Evolutionary conservation across 2,888 invertebrate species (phyloP).

Genomic region (Phyto melanocephala): DNA sequence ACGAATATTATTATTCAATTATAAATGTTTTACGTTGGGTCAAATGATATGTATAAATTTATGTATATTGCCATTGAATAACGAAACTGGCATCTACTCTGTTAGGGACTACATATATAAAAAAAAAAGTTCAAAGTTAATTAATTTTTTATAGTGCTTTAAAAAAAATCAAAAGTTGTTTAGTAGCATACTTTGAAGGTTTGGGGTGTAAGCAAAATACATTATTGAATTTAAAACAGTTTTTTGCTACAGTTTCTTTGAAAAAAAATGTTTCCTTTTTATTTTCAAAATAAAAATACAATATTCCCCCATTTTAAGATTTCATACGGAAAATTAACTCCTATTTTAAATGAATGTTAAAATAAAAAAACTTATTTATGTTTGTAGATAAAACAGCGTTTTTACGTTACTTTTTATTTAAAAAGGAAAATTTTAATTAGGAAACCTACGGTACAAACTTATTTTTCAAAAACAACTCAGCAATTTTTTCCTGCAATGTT

Average conservation of each 20-base stretch:
- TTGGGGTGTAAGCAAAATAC: background rate
- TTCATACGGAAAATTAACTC: background rate
- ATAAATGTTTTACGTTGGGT: slow-evolving; percentile 56
- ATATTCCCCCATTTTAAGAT: background rate
- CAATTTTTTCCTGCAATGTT: background rate
- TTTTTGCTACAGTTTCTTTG: no score
- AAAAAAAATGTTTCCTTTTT: background rate
- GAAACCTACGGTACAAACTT: background rate
- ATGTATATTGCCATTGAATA: slow-evolving; percentile 25
- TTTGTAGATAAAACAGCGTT: no score
- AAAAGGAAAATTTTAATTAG: background rate
- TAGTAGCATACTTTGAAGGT: slow-evolving; percentile 4
- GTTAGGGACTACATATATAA: no score
- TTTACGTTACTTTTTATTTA: no score
- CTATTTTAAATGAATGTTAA: background rate
- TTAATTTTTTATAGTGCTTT: no score
- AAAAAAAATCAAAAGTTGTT: background rate
- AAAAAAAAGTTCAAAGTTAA: no score
- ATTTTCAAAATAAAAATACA: background rate
- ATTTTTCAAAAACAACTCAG: background rate
- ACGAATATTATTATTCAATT: background rate
- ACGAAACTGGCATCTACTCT: background rate
- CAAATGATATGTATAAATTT: slow-evolving; percentile 62
- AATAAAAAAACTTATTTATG: background rate
- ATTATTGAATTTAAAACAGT: background rate